Base-by-base conservation (phyloP, 2,797 vertebrate genomes). In the Threskiornis aethiopicus region DNA sequence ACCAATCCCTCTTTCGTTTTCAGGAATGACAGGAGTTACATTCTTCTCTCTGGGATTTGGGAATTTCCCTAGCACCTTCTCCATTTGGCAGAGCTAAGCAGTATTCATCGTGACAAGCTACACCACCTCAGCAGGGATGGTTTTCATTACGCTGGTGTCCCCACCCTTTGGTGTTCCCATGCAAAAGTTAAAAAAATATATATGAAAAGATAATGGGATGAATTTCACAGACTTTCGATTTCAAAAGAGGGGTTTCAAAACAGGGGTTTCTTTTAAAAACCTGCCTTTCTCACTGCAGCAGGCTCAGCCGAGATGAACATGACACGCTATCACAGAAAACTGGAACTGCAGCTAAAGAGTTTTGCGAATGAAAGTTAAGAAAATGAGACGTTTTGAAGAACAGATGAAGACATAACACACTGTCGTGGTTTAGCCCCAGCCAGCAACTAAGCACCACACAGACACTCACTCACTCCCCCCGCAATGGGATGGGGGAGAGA, bases 251-350 rank as follows among this genome's bases (percentile, higher is more conserved):
- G 37, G 37, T 39, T 39, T 39, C 37, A 10, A 39, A 39, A 52
- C 18, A 80, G 31, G 6, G 4, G 5, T 10, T 54, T 37, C 69
- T 67, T 81, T 72, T 31, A 15, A 41, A n/a, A 86, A 62, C 26
- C 31, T 29, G 47, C 22, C n/a, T 14, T n/a, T 80, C 31, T 28
- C 22, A 46, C 8, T 37, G 37, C 61, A 71, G 42, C 39, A 83
- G 31, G 21, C 52, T 72, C 62, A 42, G 58, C n/a, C 2, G 2
- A 69, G 39, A 46, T 42, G 26, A 84, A 58, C 0, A 0, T 1
- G 0, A 70, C 1, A 16, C 11, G 16, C 29, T 25, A 42, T 17
- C 33, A 69, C 20, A 46, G 28, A 28, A 65, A 77, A 61, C 5
- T 39, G 37, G n/a, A 79, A 77, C 37, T 29, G 59, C 54, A 84